Evolutionary conservation across 1,140 invertebrate species (phyloP).

Genomic region (Sipha flava): DNA sequence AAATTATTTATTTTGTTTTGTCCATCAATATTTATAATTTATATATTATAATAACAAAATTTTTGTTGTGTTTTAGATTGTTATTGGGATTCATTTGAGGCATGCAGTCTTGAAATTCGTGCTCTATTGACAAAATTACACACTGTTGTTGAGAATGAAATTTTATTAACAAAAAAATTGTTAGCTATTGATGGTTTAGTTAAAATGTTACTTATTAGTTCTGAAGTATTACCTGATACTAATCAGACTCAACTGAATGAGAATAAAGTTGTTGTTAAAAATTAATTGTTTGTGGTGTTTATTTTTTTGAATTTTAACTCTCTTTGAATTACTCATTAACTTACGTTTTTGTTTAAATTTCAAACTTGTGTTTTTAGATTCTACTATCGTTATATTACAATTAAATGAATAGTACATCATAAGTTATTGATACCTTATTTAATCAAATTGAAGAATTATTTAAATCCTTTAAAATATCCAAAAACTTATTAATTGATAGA

Average conservation of each 20-base stretch:
- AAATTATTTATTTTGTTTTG: no score
- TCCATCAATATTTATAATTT: no score
- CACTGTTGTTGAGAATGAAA: conserved; percentile 16
- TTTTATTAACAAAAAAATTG: conserved; percentile 10
- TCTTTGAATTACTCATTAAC: not conserved
- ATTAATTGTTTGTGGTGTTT: not conserved
- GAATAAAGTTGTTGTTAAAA: not conserved
- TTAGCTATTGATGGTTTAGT: conserved; percentile 21
- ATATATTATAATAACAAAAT: no score
- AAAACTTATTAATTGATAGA: no score
- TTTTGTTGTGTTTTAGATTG: conserved; percentile 7
- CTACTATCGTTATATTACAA: no score
- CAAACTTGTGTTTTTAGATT: not conserved
- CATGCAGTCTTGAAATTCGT: not conserved
- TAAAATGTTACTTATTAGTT: conserved; percentile 28
- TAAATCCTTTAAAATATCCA: no score
- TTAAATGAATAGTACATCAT: no score
- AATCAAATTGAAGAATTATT: no score
- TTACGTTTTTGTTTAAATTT: not conserved
- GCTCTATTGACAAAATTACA: not conserved
- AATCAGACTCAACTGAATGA: not conserved
- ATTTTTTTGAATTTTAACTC: not conserved
- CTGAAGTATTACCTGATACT: not conserved
- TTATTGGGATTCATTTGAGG: conserved; percentile 20
- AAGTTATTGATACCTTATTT: no score